A percentile compares a stretch with the other conserved stretches of the same genome.
Conservation (phyloP, 2,113 vertebrate genomes). For the Corvus cornix region DNA sequence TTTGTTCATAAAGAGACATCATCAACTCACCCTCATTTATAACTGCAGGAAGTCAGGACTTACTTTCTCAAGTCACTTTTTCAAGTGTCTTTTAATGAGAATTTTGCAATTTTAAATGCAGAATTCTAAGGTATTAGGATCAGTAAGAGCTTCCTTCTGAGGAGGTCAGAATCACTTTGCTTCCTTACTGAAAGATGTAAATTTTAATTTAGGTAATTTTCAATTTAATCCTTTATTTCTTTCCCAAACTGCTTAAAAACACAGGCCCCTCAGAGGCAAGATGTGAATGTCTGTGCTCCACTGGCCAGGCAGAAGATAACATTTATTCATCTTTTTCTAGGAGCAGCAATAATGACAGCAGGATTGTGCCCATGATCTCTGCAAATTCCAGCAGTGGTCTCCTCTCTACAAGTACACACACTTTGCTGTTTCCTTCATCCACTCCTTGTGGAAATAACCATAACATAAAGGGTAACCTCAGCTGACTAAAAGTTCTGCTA, state of each 20-base stretch:
- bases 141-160: not conserved
- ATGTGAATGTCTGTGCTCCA: not conserved
- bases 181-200: not conserved
- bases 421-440: not conserved
- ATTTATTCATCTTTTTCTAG: not conserved
- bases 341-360: not conserved
- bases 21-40: not conserved
- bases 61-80: not conserved
- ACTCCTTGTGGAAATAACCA: not conserved
- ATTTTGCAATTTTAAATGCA: not conserved
- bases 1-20: not conserved
- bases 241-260: not conserved
- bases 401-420: not conserved
- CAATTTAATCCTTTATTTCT: not conserved
- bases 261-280: not conserved
- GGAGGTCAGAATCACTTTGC: not conserved
- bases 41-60: not conserved
- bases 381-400: not conserved
- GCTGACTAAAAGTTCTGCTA: not conserved
- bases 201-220: not conserved
- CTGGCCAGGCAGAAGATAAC: not conserved
- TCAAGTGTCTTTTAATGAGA: not conserved
- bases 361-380: not conserved
- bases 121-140: not conserved
- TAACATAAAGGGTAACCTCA: not conserved